phyloP scores from a whole-genome alignment of 2,797 vertebrate genomes.

The Trachurus trachurus region DNA sequence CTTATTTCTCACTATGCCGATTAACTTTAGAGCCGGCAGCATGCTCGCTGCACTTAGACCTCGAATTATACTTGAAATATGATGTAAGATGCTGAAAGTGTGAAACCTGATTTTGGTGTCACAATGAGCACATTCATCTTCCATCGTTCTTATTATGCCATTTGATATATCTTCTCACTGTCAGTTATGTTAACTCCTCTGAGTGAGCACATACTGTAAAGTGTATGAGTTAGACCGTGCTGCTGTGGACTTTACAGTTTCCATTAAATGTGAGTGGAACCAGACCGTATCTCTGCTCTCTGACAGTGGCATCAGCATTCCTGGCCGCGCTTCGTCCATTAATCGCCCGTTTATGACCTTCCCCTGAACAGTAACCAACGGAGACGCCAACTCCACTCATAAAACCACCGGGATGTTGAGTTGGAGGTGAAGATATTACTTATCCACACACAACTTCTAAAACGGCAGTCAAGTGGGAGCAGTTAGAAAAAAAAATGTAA shows the following conservation, averaged over 20 bases:
- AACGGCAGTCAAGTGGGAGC: slow-evolving; percentile 63
- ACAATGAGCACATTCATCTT: slow-evolving; percentile 41
- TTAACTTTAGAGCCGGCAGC: slow-evolving; percentile 30
- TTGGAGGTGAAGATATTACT: slow-evolving; percentile 67
- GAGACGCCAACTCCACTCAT: slow-evolving; percentile 67
- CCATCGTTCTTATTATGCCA: slow-evolving; percentile 38
- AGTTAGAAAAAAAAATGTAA: slow-evolving; percentile 38
- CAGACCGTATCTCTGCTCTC: slow-evolving; percentile 60
- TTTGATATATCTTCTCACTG: slow-evolving; percentile 30
- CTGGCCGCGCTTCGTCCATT: slow-evolving; percentile 68
- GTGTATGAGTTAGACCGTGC: slow-evolving; percentile 46
- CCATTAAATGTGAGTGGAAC: slow-evolving; percentile 65
- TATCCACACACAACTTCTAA: slow-evolving; percentile 55
- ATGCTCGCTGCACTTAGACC: slow-evolving; percentile 34
- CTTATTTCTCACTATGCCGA: slow-evolving; percentile 45
- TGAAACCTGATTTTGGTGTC: slow-evolving; percentile 40
- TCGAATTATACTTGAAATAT: slow-evolving; percentile 60
- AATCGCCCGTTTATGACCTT: slow-evolving; percentile 79
- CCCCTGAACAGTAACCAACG: slow-evolving; percentile 78
- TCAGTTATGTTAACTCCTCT: slow-evolving; percentile 52
- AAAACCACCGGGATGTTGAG: slow-evolving; percentile 68
- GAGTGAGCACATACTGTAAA: slow-evolving; percentile 55
- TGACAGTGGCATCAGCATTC: slow-evolving; percentile 75
- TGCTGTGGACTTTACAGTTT: slow-evolving; percentile 65
- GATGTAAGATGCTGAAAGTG: slow-evolving; percentile 66